These are phyloP conservation scores for Drosophila arizonae DNA, from an alignment of 1,140 invertebrate genomes.

Conservation along the genomic window DNA sequence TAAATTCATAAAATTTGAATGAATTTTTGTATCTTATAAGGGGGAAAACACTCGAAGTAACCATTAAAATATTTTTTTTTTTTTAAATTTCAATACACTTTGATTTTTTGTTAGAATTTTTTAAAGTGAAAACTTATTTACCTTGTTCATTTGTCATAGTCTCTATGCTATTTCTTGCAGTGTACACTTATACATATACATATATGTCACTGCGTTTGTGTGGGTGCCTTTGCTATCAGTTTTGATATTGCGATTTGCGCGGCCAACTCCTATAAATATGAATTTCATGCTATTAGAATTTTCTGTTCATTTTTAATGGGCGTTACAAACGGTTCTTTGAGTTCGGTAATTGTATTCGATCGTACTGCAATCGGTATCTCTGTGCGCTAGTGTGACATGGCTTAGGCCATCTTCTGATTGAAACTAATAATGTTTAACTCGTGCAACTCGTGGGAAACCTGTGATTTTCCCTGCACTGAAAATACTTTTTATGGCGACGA, in stretches of 20 bases:
- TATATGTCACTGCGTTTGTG: background rate
- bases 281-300: slow-evolving; percentile 59
- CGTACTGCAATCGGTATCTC: slow-evolving; percentile 6
- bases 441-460: slow-evolving; percentile 58
- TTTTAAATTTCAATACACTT: too few species aligned
- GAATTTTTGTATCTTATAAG: too few species aligned
- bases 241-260: slow-evolving; percentile 47
- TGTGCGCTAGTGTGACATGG: slow-evolving; percentile 35
- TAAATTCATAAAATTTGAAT: too few species aligned
- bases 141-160: background rate
- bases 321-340: slow-evolving; percentile 44
- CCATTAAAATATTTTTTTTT: too few species aligned
- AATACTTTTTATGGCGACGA: slow-evolving; percentile 73
- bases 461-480: slow-evolving; percentile 61
- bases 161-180: background rate
- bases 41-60: too few species aligned
- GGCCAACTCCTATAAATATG: slow-evolving; percentile 63
- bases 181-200: background rate
- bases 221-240: slow-evolving; percentile 23
- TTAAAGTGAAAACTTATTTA: background rate
- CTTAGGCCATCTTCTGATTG: slow-evolving; percentile 15
- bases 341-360: background rate
- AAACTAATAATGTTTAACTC: slow-evolving; percentile 61
- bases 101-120: too few species aligned
- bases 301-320: slow-evolving; percentile 69